Evolutionary conservation across 2,113 vertebrate species (phyloP).

Genomic region (Daubentonia madagascariensis): DNA sequence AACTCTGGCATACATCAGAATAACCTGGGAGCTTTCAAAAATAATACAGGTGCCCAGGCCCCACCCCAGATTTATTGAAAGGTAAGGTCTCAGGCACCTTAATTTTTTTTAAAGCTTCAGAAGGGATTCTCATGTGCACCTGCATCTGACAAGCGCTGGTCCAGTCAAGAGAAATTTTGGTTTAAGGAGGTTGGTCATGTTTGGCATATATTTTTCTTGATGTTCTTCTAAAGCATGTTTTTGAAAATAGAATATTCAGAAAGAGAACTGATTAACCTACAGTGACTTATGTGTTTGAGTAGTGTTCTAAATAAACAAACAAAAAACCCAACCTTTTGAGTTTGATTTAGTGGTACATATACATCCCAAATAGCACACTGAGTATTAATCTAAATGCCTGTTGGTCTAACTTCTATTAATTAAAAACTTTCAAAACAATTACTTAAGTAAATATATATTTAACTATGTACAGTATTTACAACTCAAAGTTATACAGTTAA

Average conservation of each 20-base stretch:
- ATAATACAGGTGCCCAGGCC: not conserved
- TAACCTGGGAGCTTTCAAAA: not conserved
- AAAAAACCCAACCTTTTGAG: not conserved
- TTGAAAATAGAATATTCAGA: not conserved
- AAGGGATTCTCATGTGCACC: not conserved
- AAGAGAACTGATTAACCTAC: not conserved
- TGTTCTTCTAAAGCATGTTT: not conserved
- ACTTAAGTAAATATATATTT: conserved; percentile 75
- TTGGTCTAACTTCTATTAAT: not conserved
- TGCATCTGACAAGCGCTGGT: not conserved
- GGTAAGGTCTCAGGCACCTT: not conserved
- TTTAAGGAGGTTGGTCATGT: not conserved
- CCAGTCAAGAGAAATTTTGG: not conserved
- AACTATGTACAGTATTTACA: conserved; percentile 76
- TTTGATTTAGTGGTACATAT: not conserved
- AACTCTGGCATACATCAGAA: not conserved
- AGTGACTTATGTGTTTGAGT: not conserved
- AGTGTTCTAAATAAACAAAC: not conserved
- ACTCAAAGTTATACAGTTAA: conserved; percentile 47
- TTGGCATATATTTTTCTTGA: not conserved
- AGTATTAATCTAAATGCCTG: not conserved
- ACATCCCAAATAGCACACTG: not conserved
- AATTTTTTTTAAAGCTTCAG: not conserved
- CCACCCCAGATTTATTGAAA: not conserved
- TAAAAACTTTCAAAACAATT: conserved; percentile 50